Evolutionary conservation across 2,888 invertebrate species (phyloP), one percentile per base, ranked within the genome.

Genomic region (Trissoscelio sp.): DNA sequence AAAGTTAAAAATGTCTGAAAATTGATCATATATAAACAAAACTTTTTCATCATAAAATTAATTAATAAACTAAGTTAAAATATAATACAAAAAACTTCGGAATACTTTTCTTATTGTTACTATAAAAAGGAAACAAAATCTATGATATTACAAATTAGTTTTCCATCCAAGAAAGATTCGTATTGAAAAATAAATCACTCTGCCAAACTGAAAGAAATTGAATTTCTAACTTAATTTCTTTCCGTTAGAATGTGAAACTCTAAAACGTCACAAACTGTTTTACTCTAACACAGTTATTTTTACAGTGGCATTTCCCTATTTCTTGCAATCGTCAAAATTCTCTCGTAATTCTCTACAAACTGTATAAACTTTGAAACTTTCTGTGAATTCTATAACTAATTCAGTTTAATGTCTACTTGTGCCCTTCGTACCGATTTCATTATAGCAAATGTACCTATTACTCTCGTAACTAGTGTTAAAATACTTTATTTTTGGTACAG

Each of bases 271-370:
- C 46, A 46, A 46, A 46, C 11, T 46, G 11, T 46, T 48, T 48
- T n/a, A 48, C n/a, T 48, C 24, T 24, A 24, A 48, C n/a, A 48
- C 48, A 22, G 48, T 22, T 48, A 48, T 22, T 48, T 48, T 48
- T 48, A 24, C 48, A 48, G 3, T 24, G 48, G 24, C 48, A 48
- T 22, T 22, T 22, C 24, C 46, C 11, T 48, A 48, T 48, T 48
- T 24, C 48, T 48, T 24, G 24, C 22, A 22, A 22, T 22, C 48
- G 16, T 48, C 22, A 22, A 24, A 48, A 48, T 48, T 24, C n/a
- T 7, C 48, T 1, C 4, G 18, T 18, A 44, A 6, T 44, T 44
- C 44, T 9, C 44, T 16, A 18, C 44, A 18, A 44, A 44, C 44
- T 18, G 34, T 44, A 14, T 1, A 12, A 46, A 46, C 24, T 48